These are phyloP conservation scores for Picus viridis DNA, from an alignment of 2,797 vertebrate genomes.

Conservation along the genomic window DNA sequence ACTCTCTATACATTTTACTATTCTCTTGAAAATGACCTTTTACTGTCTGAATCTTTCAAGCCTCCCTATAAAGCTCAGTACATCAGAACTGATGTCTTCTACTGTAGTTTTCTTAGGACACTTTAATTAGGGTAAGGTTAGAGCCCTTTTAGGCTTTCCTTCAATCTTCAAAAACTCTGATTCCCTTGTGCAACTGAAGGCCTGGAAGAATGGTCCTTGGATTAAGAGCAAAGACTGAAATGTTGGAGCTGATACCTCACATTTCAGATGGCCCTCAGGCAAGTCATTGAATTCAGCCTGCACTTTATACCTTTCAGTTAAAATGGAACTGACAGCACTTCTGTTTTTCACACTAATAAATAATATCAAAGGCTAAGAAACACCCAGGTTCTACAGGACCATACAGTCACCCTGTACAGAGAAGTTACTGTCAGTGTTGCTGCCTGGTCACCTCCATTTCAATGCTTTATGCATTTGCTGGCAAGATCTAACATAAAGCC, in stretches of 20 bases:
- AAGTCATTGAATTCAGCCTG: neutral
- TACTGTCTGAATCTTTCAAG: neutral
- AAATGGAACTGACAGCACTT: neutral
- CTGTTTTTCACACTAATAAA: neutral
- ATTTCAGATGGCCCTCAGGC: neutral
- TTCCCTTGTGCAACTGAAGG: neutral
- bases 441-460: neutral
- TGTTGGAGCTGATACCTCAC: neutral
- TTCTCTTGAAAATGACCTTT: neutral
- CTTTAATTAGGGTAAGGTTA: neutral
- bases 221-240: neutral
- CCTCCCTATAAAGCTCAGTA: neutral
- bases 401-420: neutral
- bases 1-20: neutral
- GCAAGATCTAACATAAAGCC: neutral
- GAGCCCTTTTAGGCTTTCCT: neutral
- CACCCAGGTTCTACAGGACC: neutral
- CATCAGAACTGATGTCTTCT: neutral
- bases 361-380: neutral
- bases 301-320: neutral
- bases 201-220: neutral
- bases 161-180: neutral
- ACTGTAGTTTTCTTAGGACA: neutral
- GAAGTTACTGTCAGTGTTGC: neutral
- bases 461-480: constrained; percentile 16